phyloP scores from a whole-genome alignment of 2,888 invertebrate species.

The Hypena proboscidalis region DNA sequence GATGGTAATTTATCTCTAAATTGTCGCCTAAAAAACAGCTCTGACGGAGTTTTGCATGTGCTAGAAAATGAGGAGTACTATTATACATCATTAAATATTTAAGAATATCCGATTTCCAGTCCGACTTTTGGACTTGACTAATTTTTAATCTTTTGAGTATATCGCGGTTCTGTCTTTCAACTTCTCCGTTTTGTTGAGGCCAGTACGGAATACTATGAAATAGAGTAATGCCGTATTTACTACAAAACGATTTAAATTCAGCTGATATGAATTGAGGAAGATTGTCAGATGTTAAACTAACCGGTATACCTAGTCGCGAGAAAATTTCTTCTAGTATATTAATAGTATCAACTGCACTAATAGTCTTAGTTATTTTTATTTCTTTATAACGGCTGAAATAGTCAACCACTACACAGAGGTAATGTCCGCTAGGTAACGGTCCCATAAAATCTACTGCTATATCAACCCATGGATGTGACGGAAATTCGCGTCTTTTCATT shows the following conservation, averaged over 20 bases:
- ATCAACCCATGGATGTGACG: constrained; percentile 35
- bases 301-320: constrained; percentile 31
- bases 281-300: constrained; percentile 38
- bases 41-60: constrained; percentile 42
- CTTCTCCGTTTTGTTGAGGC: constrained; percentile 43
- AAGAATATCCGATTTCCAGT: constrained; percentile 24
- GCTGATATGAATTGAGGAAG: constrained; percentile 35
- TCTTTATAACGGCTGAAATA: constrained; percentile 38
- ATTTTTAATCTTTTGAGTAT: constrained; percentile 39
- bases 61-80: constrained; percentile 46
- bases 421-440: constrained; percentile 32
- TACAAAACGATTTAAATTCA: constrained; percentile 36
- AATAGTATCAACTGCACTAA: constrained; percentile 27
- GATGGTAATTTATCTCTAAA: constrained; percentile 41
- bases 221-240: constrained; percentile 24
- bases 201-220: constrained; percentile 37
- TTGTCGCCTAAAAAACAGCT: constrained; percentile 36
- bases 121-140: constrained; percentile 15
- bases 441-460: constrained; percentile 29
- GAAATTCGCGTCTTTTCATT: no score
- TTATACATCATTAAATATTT: constrained; percentile 42
- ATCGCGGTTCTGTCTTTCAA: constrained; percentile 38
- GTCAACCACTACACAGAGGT: constrained; percentile 35
- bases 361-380: no score
- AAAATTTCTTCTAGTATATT: constrained; percentile 39